These are phyloP conservation scores for Fissipunctia ypsillon DNA, from an alignment of 2,888 invertebrate species.

Conservation along the genomic window DNA sequence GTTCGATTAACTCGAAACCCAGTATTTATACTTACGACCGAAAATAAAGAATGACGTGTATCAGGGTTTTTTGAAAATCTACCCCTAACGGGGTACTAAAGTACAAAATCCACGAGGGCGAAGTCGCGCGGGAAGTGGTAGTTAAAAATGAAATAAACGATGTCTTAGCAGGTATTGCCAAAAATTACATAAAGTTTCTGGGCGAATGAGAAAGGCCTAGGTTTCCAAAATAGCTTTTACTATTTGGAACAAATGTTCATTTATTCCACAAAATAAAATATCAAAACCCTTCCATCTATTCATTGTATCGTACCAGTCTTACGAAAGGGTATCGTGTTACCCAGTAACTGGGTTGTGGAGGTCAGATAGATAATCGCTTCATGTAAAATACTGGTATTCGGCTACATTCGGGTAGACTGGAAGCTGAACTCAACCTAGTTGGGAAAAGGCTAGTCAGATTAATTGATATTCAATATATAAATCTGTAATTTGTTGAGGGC, in stretches of 20 bases:
- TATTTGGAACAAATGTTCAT: background rate
- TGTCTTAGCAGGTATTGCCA: too few species aligned
- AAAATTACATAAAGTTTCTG: background rate
- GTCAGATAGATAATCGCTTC: background rate
- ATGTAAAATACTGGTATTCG: background rate
- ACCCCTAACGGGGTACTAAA: too few species aligned
- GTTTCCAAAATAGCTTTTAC: background rate
- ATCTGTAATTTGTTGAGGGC: background rate
- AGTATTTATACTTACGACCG: too few species aligned
- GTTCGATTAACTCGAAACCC: too few species aligned
- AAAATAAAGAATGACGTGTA: too few species aligned
- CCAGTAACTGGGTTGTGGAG: background rate
- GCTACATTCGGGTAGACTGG: background rate
- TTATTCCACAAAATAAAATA: background rate
- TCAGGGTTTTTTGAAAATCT: too few species aligned
- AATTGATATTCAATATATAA: background rate
- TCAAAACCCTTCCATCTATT: background rate
- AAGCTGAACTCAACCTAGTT: too few species aligned
- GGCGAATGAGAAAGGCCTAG: background rate
- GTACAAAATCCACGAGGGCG: too few species aligned
- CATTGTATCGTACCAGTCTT: background rate
- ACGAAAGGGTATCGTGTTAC: background rate
- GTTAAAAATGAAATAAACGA: too few species aligned
- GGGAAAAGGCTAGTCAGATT: background rate
- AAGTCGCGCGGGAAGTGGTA: too few species aligned